Conservation (phyloP, 1,140 invertebrate species). For the Penaeus japonicus region DNA sequence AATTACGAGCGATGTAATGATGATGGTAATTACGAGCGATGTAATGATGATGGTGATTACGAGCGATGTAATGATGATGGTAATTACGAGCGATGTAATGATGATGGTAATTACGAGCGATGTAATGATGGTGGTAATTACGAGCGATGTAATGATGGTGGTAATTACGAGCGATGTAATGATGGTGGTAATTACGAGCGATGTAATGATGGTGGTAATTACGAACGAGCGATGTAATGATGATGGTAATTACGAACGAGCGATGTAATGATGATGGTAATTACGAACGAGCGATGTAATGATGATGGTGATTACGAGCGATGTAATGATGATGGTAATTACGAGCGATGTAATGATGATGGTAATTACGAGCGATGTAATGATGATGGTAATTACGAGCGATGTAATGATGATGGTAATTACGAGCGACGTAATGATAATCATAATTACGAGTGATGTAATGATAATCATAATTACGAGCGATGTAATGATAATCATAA, state of each 20-base stretch:
- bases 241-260: too few species aligned
- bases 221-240: too few species aligned
- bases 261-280: too few species aligned
- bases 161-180: neutral
- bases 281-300: too few species aligned
- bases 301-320: too few species aligned
- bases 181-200: neutral
- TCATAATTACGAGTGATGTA: neutral
- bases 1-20: constrained; percentile 29
- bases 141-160: neutral
- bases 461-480: neutral
- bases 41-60: neutral
- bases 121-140: neutral
- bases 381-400: too few species aligned
- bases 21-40: neutral
- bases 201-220: too few species aligned
- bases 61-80: neutral
- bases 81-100: neutral
- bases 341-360: too few species aligned
- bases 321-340: too few species aligned
- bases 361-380: too few species aligned
- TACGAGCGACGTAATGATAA: neutral
- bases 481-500: neutral
- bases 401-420: neutral
- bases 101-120: neutral